These are phyloP conservation scores for Ramphastos sulfuratus DNA, from an alignment of 2,113 vertebrate species.

Conservation along the genomic window DNA sequence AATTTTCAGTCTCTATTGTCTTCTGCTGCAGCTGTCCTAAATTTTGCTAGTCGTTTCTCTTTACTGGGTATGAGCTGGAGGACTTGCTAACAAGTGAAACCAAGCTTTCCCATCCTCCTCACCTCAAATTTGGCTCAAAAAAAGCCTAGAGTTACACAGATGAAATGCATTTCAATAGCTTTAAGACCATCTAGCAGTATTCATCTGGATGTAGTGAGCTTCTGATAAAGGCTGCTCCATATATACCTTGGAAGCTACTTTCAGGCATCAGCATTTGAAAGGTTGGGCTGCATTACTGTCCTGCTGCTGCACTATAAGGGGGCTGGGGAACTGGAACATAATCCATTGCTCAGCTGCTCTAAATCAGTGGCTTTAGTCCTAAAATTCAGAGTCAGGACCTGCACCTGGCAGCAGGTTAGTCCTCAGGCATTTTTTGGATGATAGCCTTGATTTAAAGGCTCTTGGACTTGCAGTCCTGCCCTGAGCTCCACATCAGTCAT, in stretches of 20 bases:
- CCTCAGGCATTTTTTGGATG: background rate
- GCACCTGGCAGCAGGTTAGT: background rate
- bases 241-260: background rate
- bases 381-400: background rate
- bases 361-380: background rate
- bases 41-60: background rate
- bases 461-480: background rate
- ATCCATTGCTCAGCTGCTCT: background rate
- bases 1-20: conserved; percentile 5
- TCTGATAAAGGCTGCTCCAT: background rate
- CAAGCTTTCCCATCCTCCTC: background rate
- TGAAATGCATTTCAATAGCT: background rate
- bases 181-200: background rate
- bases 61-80: background rate
- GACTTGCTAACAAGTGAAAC: conserved; percentile 39
- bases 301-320: background rate
- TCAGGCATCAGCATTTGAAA: background rate
- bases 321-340: background rate
- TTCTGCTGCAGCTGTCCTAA: background rate
- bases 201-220: background rate
- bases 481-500: background rate
- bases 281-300: background rate
- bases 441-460: background rate
- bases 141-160: background rate
- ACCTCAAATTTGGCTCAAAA: conserved; percentile 1